A percentile compares a stretch with the other conserved stretches of the same genome.
These are phyloP conservation scores for Neosalanx taihuensis DNA, from an alignment of 2,797 vertebrate genomes.

Conservation along the genomic window DNA sequence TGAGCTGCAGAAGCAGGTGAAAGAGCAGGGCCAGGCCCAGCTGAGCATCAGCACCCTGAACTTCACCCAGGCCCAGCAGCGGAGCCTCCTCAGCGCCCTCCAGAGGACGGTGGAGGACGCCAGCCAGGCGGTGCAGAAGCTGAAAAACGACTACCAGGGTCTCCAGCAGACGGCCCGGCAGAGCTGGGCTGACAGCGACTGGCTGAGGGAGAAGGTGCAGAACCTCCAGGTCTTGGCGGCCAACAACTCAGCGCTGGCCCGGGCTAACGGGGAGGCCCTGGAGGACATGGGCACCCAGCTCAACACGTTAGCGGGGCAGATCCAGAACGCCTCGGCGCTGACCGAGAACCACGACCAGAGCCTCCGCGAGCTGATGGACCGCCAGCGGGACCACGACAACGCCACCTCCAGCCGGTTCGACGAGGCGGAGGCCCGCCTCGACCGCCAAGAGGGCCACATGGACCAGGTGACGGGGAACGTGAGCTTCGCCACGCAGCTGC, in stretches of 20 bases:
- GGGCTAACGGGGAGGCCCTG: slow-evolving; percentile 87
- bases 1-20: slow-evolving; percentile 85
- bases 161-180: slow-evolving; percentile 90
- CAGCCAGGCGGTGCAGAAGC: slow-evolving; percentile 86
- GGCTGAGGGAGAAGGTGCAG: slow-evolving; percentile 93
- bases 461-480: slow-evolving; percentile 71
- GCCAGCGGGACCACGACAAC: slow-evolving; percentile 71
- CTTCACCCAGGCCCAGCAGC: slow-evolving; percentile 89
- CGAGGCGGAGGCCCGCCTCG: slow-evolving; percentile 62
- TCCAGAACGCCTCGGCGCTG: slow-evolving; percentile 85
- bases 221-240: slow-evolving; percentile 85
- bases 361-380: slow-evolving; percentile 81
- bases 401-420: slow-evolving; percentile 68
- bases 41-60: slow-evolving; percentile 88
- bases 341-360: slow-evolving; percentile 76
- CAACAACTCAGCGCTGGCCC: slow-evolving; percentile 88
- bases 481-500: slow-evolving; percentile 69
- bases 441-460: slow-evolving; percentile 67
- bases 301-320: slow-evolving; percentile 81
- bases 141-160: slow-evolving; percentile 91
- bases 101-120: slow-evolving; percentile 91
- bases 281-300: slow-evolving; percentile 90
- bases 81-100: slow-evolving; percentile 79
- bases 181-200: slow-evolving; percentile 83
- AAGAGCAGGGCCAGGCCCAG: slow-evolving; percentile 75